Conservation (phyloP, 2,888 invertebrate species). For the Quadriops clusia region DNA sequence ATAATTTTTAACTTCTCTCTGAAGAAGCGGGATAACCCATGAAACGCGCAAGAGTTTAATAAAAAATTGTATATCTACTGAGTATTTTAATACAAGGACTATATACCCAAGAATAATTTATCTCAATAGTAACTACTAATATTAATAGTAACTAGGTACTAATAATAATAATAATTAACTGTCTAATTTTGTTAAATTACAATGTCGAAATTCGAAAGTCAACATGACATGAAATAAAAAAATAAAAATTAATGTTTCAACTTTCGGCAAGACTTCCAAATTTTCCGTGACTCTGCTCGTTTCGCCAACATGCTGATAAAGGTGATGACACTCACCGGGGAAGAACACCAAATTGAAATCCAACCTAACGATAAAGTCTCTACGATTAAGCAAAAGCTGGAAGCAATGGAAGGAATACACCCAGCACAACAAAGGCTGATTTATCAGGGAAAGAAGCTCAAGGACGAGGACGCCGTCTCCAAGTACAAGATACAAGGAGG, state of each 20-base stretch:
- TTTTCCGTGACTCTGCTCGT: neutral
- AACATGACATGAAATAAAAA: too few species aligned
- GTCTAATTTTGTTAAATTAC: too few species aligned
- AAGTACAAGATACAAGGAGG: slow-evolving; percentile 32
- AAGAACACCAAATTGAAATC: slow-evolving; percentile 31
- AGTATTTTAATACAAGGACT: too few species aligned
- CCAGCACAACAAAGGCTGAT: slow-evolving; percentile 32
- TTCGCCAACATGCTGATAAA: slow-evolving; percentile 28
- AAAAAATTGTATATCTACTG: too few species aligned
- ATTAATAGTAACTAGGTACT: too few species aligned
- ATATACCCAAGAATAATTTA: too few species aligned
- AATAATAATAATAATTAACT: too few species aligned
- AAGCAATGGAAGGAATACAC: slow-evolving; percentile 34
- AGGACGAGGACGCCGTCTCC: slow-evolving; percentile 30
- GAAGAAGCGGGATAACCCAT: too few species aligned
- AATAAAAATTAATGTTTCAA: neutral
- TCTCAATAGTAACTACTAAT: too few species aligned
- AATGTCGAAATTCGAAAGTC: too few species aligned
- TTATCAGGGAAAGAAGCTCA: slow-evolving; percentile 32
- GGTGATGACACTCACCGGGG: slow-evolving; percentile 32
- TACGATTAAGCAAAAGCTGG: slow-evolving; percentile 31
- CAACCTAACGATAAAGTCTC: slow-evolving; percentile 30
- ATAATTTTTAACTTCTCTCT: too few species aligned
- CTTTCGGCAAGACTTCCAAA: neutral
- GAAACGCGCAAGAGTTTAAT: too few species aligned